phyloP scores from a whole-genome alignment of 2,888 invertebrate species.

The Drosophila rellima region DNA sequence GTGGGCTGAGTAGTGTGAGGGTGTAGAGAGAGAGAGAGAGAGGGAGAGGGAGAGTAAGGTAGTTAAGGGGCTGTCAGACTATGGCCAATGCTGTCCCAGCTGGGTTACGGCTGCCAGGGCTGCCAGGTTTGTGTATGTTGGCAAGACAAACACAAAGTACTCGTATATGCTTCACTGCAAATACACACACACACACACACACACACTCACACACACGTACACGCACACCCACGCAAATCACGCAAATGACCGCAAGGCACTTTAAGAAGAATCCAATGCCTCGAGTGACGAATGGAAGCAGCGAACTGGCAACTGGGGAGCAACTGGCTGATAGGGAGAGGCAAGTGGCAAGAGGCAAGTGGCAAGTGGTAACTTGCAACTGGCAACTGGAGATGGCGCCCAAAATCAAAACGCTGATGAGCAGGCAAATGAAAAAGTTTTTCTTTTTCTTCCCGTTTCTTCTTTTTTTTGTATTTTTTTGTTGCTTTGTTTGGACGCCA shows the following conservation, averaged over 20 bases:
- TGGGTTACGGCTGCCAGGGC: slow-evolving; percentile 16
- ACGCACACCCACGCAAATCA: slow-evolving; percentile 74
- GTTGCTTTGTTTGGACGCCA: slow-evolving; percentile 26
- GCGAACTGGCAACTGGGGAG: slow-evolving; percentile 29
- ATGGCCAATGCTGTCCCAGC: slow-evolving; percentile 14
- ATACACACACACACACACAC: slow-evolving; percentile 47
- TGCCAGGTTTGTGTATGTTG: slow-evolving; percentile 70
- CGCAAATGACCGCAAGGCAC: slow-evolving; percentile 81
- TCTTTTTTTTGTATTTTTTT: neutral
- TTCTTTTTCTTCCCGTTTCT: slow-evolving; percentile 30
- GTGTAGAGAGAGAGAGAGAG: neutral
- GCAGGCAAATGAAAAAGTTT: slow-evolving; percentile 83
- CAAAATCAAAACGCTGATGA: slow-evolving; percentile 84
- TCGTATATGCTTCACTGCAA: slow-evolving; percentile 59
- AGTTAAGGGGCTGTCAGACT: slow-evolving; percentile 28
- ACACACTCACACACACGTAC: slow-evolving; percentile 39
- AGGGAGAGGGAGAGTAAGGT: neutral
- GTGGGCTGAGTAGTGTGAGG: too few relatives aligned
- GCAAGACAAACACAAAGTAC: slow-evolving; percentile 75
- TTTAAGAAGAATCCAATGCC: slow-evolving; percentile 85
- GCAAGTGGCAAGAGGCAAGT: slow-evolving; percentile 9
- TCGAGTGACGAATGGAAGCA: slow-evolving; percentile 63
- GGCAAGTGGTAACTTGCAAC: slow-evolving; percentile 18
- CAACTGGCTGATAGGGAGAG: slow-evolving; percentile 10
- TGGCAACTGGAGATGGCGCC: slow-evolving; percentile 64